These are phyloP conservation scores for Galeopsomyia nigrocyanea DNA, from an alignment of 2,888 invertebrate genomes.

Conservation along the genomic window DNA sequence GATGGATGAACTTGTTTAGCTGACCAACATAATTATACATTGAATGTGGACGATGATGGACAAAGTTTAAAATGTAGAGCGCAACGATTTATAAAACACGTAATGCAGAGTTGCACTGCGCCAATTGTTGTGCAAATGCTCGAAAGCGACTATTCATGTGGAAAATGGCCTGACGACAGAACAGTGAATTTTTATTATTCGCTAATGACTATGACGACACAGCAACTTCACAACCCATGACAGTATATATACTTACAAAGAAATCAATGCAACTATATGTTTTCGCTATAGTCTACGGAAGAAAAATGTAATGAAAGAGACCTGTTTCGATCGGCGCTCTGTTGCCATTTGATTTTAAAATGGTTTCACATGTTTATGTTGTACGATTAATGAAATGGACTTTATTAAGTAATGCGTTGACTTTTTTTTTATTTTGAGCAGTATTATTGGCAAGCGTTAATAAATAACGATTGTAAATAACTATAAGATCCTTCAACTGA, in stretches of 20 bases:
- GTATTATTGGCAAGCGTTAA: too few relatives aligned
- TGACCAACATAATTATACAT: too few relatives aligned
- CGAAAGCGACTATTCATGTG: not conserved
- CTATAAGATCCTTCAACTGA: too few relatives aligned
- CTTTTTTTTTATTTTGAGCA: too few relatives aligned
- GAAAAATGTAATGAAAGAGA: slow-evolving; percentile 22
- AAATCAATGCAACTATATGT: slow-evolving; percentile 30
- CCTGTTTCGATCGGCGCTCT: slow-evolving; percentile 8
- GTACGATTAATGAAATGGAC: too few relatives aligned
- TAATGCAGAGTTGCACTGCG: too few relatives aligned
- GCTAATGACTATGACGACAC: slow-evolving; percentile 18
- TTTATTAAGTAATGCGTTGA: too few relatives aligned
- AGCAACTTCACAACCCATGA: slow-evolving; percentile 18
- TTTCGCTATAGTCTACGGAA: slow-evolving; percentile 10
- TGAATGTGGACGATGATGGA: too few relatives aligned
- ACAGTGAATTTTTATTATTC: slow-evolving; percentile 3
- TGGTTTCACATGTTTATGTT: too few relatives aligned
- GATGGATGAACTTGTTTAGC: not conserved
- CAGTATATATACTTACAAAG: slow-evolving; percentile 35
- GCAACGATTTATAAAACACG: too few relatives aligned
- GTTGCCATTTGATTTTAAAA: slow-evolving; percentile 9
- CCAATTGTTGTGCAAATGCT: not conserved
- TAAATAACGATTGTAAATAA: too few relatives aligned
- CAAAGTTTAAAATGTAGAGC: too few relatives aligned
- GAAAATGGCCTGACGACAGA: slow-evolving; percentile 3